Base-by-base conservation (phyloP, 1,140 invertebrate genomes). In the Venustaconcha ellipsiformis region DNA sequence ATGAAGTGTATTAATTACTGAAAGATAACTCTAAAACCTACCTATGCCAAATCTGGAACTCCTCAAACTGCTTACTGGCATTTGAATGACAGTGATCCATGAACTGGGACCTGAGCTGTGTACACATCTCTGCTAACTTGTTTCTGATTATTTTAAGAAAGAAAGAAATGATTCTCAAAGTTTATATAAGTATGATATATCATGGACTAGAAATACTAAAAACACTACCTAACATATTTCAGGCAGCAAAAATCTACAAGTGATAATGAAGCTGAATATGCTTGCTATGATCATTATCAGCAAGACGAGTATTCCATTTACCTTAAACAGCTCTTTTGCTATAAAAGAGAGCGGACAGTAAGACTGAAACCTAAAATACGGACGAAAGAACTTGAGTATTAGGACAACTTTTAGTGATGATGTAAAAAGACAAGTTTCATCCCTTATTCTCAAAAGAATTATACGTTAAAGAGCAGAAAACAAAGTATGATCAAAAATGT, bases 81-180 rank as follows among this genome's bases (percentile, higher is more conserved):
- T 65, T 63, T 18, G 18, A 63, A 17, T 67, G 23, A 67, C 75
- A 77, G 60, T 77, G 75, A 56, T 77, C 75, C 18, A 23, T 60
- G 59, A 77, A 77, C 23, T 72, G 17, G 14, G 75, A 77, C 64
- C 72, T 72, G 18, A 77, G 57, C 56, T 71, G 72, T 57, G 64
- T 67, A 67, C 75, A 77, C 37, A 72, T 67, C 64, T 77, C 75
- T 67, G 37, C 60, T 23, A 77, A 30, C 37, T 55, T 63, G 37
- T 68, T 71, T 59, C 75, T 77, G 65, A 58, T 48, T 48, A 0
- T 48, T 48, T 8, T 8, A 48, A 48, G 11, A 48, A 48, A 48
- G 37, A 48, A 11, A 48, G 6, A 48, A 64, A 60, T 20, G 48
- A 20, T 17, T 37, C 17, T 59, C 14, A 59, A 56, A 30, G 18